phyloP scores from a whole-genome alignment of 2,113 vertebrate genomes.

The Rhinichthys klamathensis region DNA sequence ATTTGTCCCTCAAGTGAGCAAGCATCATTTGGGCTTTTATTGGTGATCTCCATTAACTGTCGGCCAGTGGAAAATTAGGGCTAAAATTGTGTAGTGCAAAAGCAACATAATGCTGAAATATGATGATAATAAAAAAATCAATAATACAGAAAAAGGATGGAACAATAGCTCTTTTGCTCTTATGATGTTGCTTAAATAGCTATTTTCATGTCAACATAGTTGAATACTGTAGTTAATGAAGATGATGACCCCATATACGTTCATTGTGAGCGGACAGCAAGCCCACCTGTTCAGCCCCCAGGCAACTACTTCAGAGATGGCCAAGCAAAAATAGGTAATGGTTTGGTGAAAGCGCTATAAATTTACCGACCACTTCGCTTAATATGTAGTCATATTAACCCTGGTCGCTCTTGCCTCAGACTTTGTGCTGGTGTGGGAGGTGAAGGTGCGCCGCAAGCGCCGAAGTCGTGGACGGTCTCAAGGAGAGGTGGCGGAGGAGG shows the following conservation, averaged over 20 bases:
- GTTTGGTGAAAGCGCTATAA: not conserved
- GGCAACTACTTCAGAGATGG: slow-evolving; percentile 79
- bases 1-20: no score
- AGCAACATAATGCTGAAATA: no score
- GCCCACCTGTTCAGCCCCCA: slow-evolving; percentile 40
- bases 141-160: not conserved
- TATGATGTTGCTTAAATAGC: slow-evolving; percentile 10
- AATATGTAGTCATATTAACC: not conserved
- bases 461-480: slow-evolving; percentile 56
- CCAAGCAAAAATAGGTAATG: slow-evolving; percentile 75
- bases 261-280: slow-evolving; percentile 49
- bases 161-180: not conserved
- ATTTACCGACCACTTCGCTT: not conserved
- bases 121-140: no score
- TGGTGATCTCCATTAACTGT: no score
- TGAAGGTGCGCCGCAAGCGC: slow-evolving; percentile 69
- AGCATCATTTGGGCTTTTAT: no score
- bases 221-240: slow-evolving; percentile 58
- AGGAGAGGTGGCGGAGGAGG: slow-evolving; percentile 12
- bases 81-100: no score
- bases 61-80: no score
- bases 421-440: slow-evolving; percentile 80
- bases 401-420: slow-evolving; percentile 61
- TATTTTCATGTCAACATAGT: slow-evolving; percentile 52
- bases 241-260: slow-evolving; percentile 63